Conservation (phyloP, 92 coral and sea anemone species). For the Actinostola sp. region DNA sequence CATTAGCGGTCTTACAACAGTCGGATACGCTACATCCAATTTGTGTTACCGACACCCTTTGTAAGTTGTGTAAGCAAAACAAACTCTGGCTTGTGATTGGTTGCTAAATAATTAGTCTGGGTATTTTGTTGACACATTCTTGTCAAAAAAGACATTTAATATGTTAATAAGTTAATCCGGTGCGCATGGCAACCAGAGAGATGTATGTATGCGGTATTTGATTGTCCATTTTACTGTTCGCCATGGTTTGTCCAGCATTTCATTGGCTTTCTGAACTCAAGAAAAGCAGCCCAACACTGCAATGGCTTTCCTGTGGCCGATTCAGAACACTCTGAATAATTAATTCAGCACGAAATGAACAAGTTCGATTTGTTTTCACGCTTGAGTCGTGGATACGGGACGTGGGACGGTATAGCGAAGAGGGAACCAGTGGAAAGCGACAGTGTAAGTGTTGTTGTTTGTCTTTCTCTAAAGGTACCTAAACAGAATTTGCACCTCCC, state of each 20-base stretch:
- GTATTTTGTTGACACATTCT: slow-evolving; percentile 11
- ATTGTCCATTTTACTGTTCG: background rate
- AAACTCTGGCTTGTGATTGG: slow-evolving; percentile 23
- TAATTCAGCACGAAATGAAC: slow-evolving; percentile 7
- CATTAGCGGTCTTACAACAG: slow-evolving; percentile 9
- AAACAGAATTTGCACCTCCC: no score
- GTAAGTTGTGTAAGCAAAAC: slow-evolving; percentile 18
- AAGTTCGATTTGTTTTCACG: slow-evolving; percentile 73
- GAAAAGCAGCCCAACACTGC: background rate
- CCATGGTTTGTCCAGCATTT: slow-evolving; percentile 9
- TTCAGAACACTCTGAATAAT: background rate
- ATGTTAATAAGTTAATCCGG: slow-evolving; percentile 42
- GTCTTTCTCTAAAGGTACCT: background rate
- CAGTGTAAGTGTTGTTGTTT: slow-evolving; percentile 25
- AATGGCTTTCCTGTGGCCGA: slow-evolving; percentile 4
- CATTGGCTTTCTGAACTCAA: slow-evolving; percentile 5
- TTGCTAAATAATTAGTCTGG: background rate
- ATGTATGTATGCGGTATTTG: background rate
- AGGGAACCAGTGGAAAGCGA: slow-evolving; percentile 70
- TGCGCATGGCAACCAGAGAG: slow-evolving; percentile 27
- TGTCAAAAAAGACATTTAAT: slow-evolving; percentile 2
- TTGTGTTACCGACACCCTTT: slow-evolving; percentile 9
- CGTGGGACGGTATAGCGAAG: slow-evolving; percentile 96
- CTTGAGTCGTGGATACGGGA: slow-evolving; percentile 96
- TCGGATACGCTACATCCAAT: slow-evolving; percentile 1